Evolutionary conservation across 2,888 invertebrate species (phyloP), one percentile per base, ranked within the genome.

Genomic region (Leucophora obtusa): DNA sequence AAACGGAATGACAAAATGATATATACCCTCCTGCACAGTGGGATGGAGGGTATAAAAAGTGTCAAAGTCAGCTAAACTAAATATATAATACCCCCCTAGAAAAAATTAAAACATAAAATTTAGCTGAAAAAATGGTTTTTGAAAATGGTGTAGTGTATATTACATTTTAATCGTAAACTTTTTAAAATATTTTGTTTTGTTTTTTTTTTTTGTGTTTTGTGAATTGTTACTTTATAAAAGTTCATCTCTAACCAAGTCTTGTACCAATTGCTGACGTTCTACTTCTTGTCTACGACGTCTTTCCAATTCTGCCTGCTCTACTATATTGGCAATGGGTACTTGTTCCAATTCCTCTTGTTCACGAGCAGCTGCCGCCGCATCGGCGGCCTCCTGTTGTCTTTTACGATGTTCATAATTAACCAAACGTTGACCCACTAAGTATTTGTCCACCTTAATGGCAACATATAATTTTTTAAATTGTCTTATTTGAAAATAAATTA

Each of bases 371-470:
- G 87, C 85, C 28, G 86, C 68, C 51, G 81, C 83, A 73, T 87
- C 82, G 0, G 88, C 87, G 3, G 87, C 87, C 63, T 86, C 85
- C 63, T 87, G 86, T 86, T 94, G 94, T 84, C 93, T 93, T 85
- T 93, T 92, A 84, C 95, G 92, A 88, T 96, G 96, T 89, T 99
- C 97, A 91, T 99, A 99, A 92, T 99, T 99, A 33, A 99, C 98
- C 83, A 99, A 93, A 84, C 98, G 93, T 86, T 98, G 96, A 0
- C 99, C 99, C 14, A 99, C 98, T 62, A 99, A 93, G 91, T 99
- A 98, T 91, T 98, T 99, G 91, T 99, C 99, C 91, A 99, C 99
- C 91, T 98, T 98, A 87, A 99, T 99, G 91, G 98, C 98, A 89
- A 98, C 97, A 90, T 98, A 98, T 17, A 99, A 92, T 87, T 97